Base-by-base conservation (phyloP, 2,888 invertebrate genomes). In the Xanthia togata region DNA sequence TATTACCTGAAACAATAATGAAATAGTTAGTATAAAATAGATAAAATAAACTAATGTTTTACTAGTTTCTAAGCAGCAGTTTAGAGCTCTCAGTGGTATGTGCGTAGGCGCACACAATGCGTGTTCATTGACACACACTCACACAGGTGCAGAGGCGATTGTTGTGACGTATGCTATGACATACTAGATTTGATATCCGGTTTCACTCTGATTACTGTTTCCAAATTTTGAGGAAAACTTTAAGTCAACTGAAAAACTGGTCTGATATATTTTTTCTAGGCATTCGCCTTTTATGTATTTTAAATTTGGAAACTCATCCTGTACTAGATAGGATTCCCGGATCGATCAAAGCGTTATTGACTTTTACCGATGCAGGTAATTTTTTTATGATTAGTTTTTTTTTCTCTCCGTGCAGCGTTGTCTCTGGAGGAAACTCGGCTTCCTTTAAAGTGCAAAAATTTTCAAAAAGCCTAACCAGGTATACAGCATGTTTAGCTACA, bases 51-150 rank as follows among this genome's bases (percentile, higher is more conserved):
- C 1, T 1, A 26, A 44, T 23, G 20, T 50, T 64, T 14, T 35
- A 14, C n/a, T 50, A 12, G 35, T 60, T n/a, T 65, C 11, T n/a
- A 44, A 55, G 89, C 85, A 75, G 35, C 81, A 86, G 89, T 87
- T 89, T 90, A 91, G 70, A 70, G 78, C 74, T 76, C 71, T 17
- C 57, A n/a, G 60, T 75, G 81, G 75, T 71, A 86, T 88, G 86
- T 79, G 90, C 90, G 90, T 92, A 87, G 91, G 90, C 84, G 83
- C 64, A 79, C 65, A n/a, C 77, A 83, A 89, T 86, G 70, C 81
- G 79, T 90, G 88, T 88, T 89, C 89, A 91, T 90, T 90, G 89
- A 84, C 89, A 89, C 74, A 86, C 84, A 86, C 87, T 60, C 55
- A 50, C 70, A 86, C 84, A 87, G 84, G 86, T 78, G 81, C 86